Evolutionary conservation across 2,888 invertebrate species (phyloP), one percentile per base, ranked within the genome.

Genomic region (Eumacrocentrus americanus): DNA sequence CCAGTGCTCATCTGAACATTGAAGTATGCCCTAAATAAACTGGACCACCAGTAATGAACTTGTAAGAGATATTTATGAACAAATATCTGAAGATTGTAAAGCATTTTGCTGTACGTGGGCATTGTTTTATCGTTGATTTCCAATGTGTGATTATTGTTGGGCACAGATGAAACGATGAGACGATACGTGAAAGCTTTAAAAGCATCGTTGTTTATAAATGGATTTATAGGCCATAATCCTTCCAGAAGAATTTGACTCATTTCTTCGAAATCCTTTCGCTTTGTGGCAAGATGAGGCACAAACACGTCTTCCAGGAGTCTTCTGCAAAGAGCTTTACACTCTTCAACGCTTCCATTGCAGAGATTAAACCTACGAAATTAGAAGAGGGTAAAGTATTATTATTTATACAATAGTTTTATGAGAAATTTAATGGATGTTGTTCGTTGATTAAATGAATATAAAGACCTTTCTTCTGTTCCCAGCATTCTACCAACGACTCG

Each of bases 391-490:
- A n/a, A n/a, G n/a, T n/a, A n/a, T n/a, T n/a, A n/a, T n/a, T n/a
- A n/a, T n/a, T n/a, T n/a, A n/a, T n/a, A n/a, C n/a, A n/a, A n/a
- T n/a, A n/a, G n/a, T n/a, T n/a, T n/a, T n/a, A n/a, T n/a, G n/a
- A n/a, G n/a, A n/a, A n/a, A n/a, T n/a, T n/a, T n/a, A n/a, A n/a
- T n/a, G n/a, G n/a, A n/a, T n/a, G n/a, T n/a, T n/a, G n/a, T n/a
- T n/a, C n/a, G n/a, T n/a, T n/a, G n/a, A n/a, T n/a, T n/a, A n/a
- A n/a, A n/a, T n/a, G n/a, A n/a, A n/a, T n/a, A n/a, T n/a, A n/a
- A n/a, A n/a, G n/a, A 90, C 89, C 85, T 87, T 69, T 95, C 93
- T 67, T 92, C 87, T 61, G 95, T 87, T 2, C 96, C 96, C 65
- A 95, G 83, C 76, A 92, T 82, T 73, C 89, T 84, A 0, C 94